A percentile compares a stretch with the other conserved stretches of the same genome.
phyloP scores from a whole-genome alignment of 2,113 vertebrate species.

The Poeciliopsis occidentalis region DNA sequence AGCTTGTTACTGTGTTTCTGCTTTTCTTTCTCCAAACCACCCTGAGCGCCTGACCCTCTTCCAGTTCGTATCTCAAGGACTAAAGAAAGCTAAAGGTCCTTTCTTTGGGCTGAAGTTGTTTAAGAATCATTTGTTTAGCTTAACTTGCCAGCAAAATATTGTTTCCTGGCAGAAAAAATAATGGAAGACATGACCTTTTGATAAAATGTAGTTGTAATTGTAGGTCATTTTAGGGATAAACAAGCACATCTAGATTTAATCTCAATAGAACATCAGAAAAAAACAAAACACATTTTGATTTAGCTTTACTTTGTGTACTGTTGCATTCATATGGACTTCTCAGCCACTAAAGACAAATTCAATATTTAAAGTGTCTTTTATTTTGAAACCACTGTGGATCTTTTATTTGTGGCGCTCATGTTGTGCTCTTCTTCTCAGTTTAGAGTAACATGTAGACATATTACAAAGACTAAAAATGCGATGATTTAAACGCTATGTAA shows the following conservation, averaged over 20 bases:
- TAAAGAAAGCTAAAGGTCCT: constrained; percentile 6
- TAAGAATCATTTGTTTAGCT: constrained; percentile 41
- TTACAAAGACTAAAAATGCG: too few relatives aligned
- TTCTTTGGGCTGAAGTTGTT: constrained; percentile 19
- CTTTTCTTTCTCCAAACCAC: not conserved
- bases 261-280: not conserved
- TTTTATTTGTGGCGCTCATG: too few relatives aligned
- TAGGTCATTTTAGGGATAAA: not conserved
- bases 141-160: constrained; percentile 31
- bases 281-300: too few relatives aligned
- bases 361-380: too few relatives aligned
- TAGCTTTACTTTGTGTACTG: not conserved
- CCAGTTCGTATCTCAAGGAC: constrained; percentile 16
- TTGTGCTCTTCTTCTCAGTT: too few relatives aligned
- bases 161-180: constrained; percentile 46
- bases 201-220: not conserved
- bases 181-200: constrained; percentile 32
- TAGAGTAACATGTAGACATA: too few relatives aligned
- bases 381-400: too few relatives aligned
- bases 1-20: not conserved
- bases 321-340: not conserved
- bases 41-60: constrained; percentile 12
- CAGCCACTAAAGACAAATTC: not conserved
- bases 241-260: not conserved
- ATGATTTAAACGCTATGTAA: too few relatives aligned